phyloP scores from a whole-genome alignment of 2,113 vertebrate species.

The Vireo altiloquus region DNA sequence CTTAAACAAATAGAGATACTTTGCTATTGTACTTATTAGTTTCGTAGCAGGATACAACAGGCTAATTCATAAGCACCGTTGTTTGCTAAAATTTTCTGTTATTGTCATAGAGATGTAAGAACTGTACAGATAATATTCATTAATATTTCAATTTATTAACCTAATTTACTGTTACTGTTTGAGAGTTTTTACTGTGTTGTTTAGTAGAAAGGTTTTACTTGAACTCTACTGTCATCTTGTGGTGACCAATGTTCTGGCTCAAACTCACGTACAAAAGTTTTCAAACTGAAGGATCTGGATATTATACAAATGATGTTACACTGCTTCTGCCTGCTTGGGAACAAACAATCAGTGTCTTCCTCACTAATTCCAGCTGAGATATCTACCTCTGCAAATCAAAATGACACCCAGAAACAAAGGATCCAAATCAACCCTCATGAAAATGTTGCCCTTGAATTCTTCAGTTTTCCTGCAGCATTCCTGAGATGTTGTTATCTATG shows the following conservation, averaged over 20 bases:
- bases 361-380: not conserved
- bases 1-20: not conserved
- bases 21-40: not conserved
- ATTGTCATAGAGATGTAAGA: not conserved
- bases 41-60: not conserved
- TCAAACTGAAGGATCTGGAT: not conserved
- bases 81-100: not conserved
- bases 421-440: not conserved
- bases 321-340: not conserved
- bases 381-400: not conserved
- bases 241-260: not conserved
- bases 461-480: not conserved
- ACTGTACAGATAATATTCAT: not conserved
- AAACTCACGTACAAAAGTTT: not conserved
- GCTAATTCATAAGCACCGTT: not conserved
- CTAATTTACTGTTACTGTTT: not conserved
- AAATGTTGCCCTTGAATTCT: not conserved
- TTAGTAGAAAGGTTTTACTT: not conserved
- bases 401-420: not conserved
- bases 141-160: not conserved
- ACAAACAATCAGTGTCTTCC: not conserved
- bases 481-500: not conserved
- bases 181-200: not conserved
- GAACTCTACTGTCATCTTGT: constrained; percentile 46
- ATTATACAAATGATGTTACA: not conserved